Evolutionary conservation across 2,888 invertebrate species (phyloP).

Genomic region (Oscheius sp.): DNA sequence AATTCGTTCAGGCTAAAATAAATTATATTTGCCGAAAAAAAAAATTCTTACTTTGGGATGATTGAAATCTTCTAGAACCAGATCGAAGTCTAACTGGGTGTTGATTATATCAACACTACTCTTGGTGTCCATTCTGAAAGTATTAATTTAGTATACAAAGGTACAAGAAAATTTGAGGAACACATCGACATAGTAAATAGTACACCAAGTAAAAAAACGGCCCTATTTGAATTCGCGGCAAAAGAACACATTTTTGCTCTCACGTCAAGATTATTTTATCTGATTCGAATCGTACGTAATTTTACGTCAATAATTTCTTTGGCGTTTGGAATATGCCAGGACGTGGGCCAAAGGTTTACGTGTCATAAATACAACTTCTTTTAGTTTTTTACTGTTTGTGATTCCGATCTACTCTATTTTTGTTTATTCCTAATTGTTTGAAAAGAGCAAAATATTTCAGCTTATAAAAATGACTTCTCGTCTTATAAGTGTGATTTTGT

Average conservation of each 20-base stretch:
- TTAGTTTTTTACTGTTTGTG: neutral
- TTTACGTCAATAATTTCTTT: neutral
- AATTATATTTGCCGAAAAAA: neutral
- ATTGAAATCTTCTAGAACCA: neutral
- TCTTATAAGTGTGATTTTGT: too few relatives aligned
- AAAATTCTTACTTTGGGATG: neutral
- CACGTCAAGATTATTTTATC: too few relatives aligned
- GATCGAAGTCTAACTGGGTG: neutral
- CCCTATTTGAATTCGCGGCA: too few relatives aligned
- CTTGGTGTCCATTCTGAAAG: neutral
- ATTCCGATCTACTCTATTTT: too few relatives aligned
- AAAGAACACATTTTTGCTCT: too few relatives aligned
- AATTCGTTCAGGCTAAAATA: neutral
- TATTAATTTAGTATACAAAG: too few relatives aligned
- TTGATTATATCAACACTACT: neutral
- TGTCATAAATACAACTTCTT: neutral
- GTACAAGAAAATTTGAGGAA: too few relatives aligned
- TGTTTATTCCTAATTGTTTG: too few relatives aligned
- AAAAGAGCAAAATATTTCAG: too few relatives aligned
- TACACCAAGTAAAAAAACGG: too few relatives aligned
- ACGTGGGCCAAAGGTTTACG: slow-evolving; percentile 11
- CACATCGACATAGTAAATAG: too few relatives aligned
- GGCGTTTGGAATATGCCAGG: neutral
- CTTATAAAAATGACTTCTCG: too few relatives aligned
- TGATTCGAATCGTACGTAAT: slow-evolving; percentile 5